Base-by-base conservation (phyloP, 1,140 invertebrate genomes). In the Drosophila punjabiensis region DNA sequence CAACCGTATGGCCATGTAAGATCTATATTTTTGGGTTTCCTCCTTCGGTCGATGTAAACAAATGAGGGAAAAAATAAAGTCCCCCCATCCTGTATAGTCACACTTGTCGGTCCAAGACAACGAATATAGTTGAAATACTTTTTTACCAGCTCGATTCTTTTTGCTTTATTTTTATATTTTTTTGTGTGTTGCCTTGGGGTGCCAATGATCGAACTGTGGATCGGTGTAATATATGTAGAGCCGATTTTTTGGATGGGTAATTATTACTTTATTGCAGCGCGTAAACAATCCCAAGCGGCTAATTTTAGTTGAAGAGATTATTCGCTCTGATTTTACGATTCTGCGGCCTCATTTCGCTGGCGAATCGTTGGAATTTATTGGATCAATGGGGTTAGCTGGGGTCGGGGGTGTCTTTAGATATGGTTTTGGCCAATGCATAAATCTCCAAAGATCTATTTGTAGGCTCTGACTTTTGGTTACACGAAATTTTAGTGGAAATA, bases 1-100 rank as follows among this genome's bases (percentile, higher is more conserved):
- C 83, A 66, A 50, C 83, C 82, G 83, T 84, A 80, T 86, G 82
- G 83, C 83, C 78, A 18, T 84, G 53, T 66, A 76, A 76, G 80
- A 74, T 82, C 81, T 77, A 41, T 74, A 61, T 73, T 74, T 74
- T 73, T 60, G 70, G 66, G 48, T 84, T 64, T 83, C 55, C 55
- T 82, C 71, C 82, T 79, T 67, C 53, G 62, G 28, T 9, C 43
- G 24, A 79, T 79, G 83, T 86, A 86, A 86, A 86, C 82, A 86
- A 82, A 24, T 37, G 33, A 24, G 55, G 24, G 47, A 59, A 32
- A 37, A 52, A 39, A 45, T 65, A 70, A 10, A 32, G 33, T 63
- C 45, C 67, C n/a, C 70, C 43, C 18, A 2, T 39, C 55, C 55
- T 6, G 47, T 20, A 74, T 48, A 16, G 76, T 66, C 80, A 77